Evolutionary conservation across 2,113 vertebrate species (phyloP).

Genomic region (Tympanuchus pallidicinctus): DNA sequence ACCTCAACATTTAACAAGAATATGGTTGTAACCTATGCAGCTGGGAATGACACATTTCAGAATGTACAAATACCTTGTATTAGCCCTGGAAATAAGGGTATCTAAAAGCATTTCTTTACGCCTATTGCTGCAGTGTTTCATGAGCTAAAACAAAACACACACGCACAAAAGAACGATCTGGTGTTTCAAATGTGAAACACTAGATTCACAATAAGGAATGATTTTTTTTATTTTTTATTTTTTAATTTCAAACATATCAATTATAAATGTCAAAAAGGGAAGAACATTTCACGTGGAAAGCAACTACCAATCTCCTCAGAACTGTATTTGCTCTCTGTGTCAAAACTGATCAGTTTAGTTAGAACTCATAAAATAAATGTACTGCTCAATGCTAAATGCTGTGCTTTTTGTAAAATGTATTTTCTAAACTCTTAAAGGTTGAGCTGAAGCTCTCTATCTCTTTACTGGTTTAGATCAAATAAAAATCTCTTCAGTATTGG

Average conservation of each 20-base stretch:
- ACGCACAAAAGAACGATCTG: rapidly evolving
- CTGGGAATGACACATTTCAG: not conserved
- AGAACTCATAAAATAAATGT: not conserved
- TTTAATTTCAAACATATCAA: not conserved
- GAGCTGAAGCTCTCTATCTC: not conserved
- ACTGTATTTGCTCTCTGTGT: not conserved
- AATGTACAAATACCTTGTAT: not conserved
- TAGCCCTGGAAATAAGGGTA: not conserved
- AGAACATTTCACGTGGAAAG: not conserved
- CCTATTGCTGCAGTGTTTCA: not conserved
- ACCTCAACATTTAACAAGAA: not conserved
- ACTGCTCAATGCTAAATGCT: not conserved
- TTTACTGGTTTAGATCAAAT: not conserved
- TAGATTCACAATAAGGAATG: not conserved
- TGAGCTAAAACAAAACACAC: not conserved
- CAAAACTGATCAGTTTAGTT: not conserved
- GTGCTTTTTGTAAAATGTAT: rapidly evolving
- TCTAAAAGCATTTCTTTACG: not conserved
- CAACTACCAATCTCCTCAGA: not conserved
- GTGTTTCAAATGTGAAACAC: not conserved
- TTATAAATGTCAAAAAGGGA: not conserved
- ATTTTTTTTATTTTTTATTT: not conserved
- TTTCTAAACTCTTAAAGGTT: not conserved
- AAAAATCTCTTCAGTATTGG: not conserved
- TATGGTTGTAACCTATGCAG: not conserved